A percentile compares a stretch with the other conserved stretches of the same genome.
phyloP scores from a whole-genome alignment of 2,113 vertebrate genomes.

The Vimba vimba region DNA sequence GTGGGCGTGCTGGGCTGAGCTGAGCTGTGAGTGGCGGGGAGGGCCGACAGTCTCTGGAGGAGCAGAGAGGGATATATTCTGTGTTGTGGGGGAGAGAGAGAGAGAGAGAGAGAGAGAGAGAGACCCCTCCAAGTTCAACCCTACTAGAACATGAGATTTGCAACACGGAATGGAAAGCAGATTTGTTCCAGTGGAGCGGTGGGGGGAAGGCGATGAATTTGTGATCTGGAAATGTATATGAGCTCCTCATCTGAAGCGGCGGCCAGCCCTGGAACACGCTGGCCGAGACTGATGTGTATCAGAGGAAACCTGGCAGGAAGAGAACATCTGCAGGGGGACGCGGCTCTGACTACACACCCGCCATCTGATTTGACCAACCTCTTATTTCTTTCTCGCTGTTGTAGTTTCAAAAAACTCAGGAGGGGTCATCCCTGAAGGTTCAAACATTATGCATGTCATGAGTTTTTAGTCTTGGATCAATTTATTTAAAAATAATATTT shows the following conservation, averaged over 20 bases:
- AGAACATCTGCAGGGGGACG: slow-evolving; percentile 47
- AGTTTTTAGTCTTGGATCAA: no score
- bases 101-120: neutral
- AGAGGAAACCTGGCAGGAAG: slow-evolving; percentile 49
- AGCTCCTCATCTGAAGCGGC: slow-evolving; percentile 33
- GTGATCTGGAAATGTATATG: slow-evolving; percentile 54
- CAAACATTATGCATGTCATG: neutral
- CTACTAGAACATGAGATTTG: slow-evolving; percentile 56
- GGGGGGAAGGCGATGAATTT: slow-evolving; percentile 42
- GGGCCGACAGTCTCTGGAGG: slow-evolving; percentile 5
- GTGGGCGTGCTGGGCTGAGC: slow-evolving; percentile 39
- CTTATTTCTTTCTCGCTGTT: slow-evolving; percentile 43
- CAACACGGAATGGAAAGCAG: slow-evolving; percentile 58
- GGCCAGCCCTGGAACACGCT: slow-evolving; percentile 14
- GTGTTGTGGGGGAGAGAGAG: slow-evolving; percentile 2
- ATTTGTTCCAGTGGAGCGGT: slow-evolving; percentile 59
- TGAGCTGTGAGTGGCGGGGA: slow-evolving; percentile 25
- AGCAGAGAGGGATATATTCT: slow-evolving; percentile 6
- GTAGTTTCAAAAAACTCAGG: slow-evolving; percentile 28
- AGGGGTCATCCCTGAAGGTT: slow-evolving; percentile 10
- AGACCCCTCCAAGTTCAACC: slow-evolving; percentile 50
- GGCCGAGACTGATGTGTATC: slow-evolving; percentile 57
- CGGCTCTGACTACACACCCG: slow-evolving; percentile 17
- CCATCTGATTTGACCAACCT: slow-evolving; percentile 34
- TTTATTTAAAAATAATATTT: no score